phyloP scores from a whole-genome alignment of 2,888 invertebrate genomes.

The Pherbina coryleti region DNA sequence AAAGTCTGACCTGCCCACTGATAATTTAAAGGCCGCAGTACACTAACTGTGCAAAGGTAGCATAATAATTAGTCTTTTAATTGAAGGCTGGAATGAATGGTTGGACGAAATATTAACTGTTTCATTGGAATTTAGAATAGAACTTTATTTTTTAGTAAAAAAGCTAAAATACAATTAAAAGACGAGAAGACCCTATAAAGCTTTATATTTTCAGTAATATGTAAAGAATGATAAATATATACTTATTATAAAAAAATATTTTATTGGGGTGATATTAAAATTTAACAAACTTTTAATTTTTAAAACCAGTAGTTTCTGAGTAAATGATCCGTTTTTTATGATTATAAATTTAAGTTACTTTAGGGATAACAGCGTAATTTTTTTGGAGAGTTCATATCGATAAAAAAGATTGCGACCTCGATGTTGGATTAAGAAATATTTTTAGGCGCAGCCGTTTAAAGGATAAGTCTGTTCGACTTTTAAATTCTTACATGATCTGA shows the following conservation, averaged over 20 bases:
- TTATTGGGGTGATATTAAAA: too few relatives aligned
- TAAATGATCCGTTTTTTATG: constrained; percentile 71
- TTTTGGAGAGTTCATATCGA: constrained; percentile 79
- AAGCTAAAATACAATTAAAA: constrained; percentile 76
- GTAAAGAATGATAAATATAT: too few relatives aligned
- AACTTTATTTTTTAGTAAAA: constrained; percentile 76
- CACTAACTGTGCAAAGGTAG: constrained; percentile 77
- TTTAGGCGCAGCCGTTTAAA: constrained; percentile 73
- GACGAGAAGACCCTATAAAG: constrained; percentile 87
- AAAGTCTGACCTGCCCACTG: too few relatives aligned
- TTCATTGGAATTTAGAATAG: too few relatives aligned
- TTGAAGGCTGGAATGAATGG: constrained; percentile 84
- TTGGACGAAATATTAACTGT: constrained; percentile 77
- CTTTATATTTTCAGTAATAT: too few relatives aligned
- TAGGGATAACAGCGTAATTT: constrained; percentile 57
- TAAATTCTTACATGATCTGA: too few relatives aligned
- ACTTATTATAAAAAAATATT: too few relatives aligned
- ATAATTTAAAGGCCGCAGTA: constrained; percentile 73
- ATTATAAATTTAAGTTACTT: too few relatives aligned
- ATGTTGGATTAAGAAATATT: constrained; percentile 85
- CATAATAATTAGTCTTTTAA: constrained; percentile 86
- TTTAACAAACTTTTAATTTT: constrained; percentile 71
- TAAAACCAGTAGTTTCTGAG: constrained; percentile 68
- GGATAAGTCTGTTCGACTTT: too few relatives aligned
- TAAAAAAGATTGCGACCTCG: constrained; percentile 86